Conservation (phyloP, 2,888 invertebrate species). For the Ceriagrion tenellum region DNA sequence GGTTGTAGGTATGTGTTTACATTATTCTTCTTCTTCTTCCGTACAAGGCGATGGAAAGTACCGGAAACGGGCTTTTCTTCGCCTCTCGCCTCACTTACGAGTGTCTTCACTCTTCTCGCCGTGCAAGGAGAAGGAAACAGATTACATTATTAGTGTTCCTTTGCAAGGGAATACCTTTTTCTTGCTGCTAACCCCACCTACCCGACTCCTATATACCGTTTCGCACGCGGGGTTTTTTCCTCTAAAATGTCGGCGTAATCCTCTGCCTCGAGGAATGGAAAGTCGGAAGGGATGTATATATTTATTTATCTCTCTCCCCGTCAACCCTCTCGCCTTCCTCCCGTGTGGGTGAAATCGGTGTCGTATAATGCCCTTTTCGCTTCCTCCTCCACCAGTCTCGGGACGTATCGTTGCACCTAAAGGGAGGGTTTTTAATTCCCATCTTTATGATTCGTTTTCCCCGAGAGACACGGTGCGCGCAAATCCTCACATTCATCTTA, state of each 20-base stretch:
- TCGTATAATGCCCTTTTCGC: constrained; percentile 15
- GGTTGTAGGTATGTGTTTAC: no score
- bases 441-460: constrained; percentile 21
- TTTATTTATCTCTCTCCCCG: not conserved
- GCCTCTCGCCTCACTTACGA: not conserved
- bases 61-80: constrained; percentile 1
- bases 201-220: not conserved
- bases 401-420: not conserved
- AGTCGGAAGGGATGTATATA: not conserved
- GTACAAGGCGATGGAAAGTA: not conserved
- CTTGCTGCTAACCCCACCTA: not conserved
- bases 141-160: not conserved
- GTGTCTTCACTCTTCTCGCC: not conserved
- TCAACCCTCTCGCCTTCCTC: not conserved
- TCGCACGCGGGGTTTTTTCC: not conserved
- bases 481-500: not conserved
- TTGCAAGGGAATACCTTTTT: no score
- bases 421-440: not conserved
- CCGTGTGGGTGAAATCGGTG: not conserved
- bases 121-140: not conserved
- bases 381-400: not conserved
- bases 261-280: not conserved
- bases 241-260: not conserved
- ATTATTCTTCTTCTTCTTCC: no score
- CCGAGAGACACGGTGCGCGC: not conserved